Percentiles rank a stretch among this genome's conserved stretches.
phyloP scores from a whole-genome alignment of 64 coral and sea anemone genomes.

The Montipora cactus region DNA sequence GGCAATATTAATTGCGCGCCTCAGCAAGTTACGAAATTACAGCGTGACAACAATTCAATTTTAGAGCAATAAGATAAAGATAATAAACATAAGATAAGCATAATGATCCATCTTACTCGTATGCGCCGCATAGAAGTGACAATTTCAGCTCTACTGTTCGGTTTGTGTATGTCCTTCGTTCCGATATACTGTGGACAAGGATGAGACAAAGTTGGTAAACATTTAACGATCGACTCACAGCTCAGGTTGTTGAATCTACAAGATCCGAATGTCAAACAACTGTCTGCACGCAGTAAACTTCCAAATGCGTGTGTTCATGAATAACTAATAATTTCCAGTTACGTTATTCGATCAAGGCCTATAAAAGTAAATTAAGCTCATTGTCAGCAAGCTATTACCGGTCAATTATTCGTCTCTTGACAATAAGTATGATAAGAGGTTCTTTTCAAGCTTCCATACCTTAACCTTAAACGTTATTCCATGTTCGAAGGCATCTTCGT shows the following conservation, averaged over 20 bases:
- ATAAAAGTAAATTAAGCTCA: neutral
- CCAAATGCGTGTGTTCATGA: neutral
- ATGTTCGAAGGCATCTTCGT: slow-evolving; percentile 89
- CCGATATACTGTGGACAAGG: slow-evolving; percentile 81
- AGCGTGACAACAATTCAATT: neutral
- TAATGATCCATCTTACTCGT: slow-evolving; percentile 51
- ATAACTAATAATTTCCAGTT: neutral
- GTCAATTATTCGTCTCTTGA: neutral
- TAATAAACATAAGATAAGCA: neutral
- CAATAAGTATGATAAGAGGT: neutral
- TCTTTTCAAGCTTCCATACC: slow-evolving; percentile 32
- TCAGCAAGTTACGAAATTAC: neutral
- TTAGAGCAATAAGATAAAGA: neutral
- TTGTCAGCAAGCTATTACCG: neutral
- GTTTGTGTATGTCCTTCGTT: slow-evolving; percentile 88
- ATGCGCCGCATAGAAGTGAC: slow-evolving; percentile 88
- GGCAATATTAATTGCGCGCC: neutral
- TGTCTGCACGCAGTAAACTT: neutral
- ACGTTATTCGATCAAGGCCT: neutral
- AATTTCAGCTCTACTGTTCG: slow-evolving; percentile 84
- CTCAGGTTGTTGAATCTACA: neutral
- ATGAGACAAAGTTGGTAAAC: slow-evolving; percentile 20
- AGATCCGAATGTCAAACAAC: neutral
- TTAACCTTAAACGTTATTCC: slow-evolving; percentile 92
- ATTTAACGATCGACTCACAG: neutral